Base-by-base conservation (phyloP, 2,113 vertebrate species). In the Sinosuthora webbiana region DNA sequence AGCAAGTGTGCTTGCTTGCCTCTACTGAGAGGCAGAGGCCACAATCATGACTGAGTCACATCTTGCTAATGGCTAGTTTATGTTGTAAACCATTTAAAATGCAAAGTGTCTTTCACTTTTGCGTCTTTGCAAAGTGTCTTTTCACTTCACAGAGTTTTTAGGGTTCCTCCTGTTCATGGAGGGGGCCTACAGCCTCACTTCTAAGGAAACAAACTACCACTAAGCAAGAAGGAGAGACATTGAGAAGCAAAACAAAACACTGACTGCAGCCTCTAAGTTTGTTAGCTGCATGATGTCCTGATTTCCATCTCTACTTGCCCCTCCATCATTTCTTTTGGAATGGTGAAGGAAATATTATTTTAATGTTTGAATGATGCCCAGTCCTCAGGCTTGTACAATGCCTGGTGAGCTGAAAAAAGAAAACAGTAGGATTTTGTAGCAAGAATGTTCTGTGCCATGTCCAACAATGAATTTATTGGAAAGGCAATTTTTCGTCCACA, bases 401-500 rank as follows among this genome's bases (percentile, higher is more conserved):
- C 73, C 53, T 92, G 59, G 60, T 92, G 83, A 92, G 52, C 41
- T 56, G 92, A 77, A 90, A 39, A 69, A 94, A 86, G 59, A 77
- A 90, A 90, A 83, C 79, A 95, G 4, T 63, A 55, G 27, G 71
- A 80, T 83, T 95, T 67, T 90, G 73, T 67, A 93, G 47, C 2
- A 8, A 71, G 60, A 93, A 90, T 81, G 69, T 92, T 95, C 68
- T 90, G 83, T 90, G 90, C 60, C 73, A 45, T 89, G 92, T 96
- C 56, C 88, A 86, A 84, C 83, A 95, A 83, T 27, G 8, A 92
- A 94, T 96, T 94, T 89, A 88, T 56, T 75, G 68, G 64, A 86
- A 89, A 81, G 56, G 73, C 69, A 94, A 77, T 96, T 93, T 83
- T 90, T 77, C 55, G 44, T 83, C 56, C 60, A 35, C 56, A 74